A percentile compares a stretch with the other conserved stretches of the same genome.
Evolutionary conservation across 2,888 invertebrate species (phyloP).

Genomic region (Aspidiotus destructor): DNA sequence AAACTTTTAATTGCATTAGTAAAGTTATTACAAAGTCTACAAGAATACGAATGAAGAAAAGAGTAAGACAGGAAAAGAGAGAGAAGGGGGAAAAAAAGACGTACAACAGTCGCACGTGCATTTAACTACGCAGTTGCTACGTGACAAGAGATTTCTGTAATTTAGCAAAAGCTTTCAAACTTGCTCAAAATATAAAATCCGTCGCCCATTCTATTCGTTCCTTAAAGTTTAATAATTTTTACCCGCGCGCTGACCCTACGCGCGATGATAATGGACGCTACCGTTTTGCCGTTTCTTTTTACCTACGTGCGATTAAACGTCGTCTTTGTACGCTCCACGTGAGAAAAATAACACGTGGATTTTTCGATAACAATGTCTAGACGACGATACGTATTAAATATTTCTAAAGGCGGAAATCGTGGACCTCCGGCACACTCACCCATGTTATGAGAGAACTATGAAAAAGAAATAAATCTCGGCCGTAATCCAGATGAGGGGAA

Average conservation of each 20-base stretch:
- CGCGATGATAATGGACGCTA: slow-evolving; percentile 2
- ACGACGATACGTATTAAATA: slow-evolving; percentile 7
- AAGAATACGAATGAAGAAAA: not conserved
- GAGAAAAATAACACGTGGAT: slow-evolving; percentile 27
- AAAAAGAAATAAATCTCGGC: slow-evolving; percentile 1
- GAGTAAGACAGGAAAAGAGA: not conserved
- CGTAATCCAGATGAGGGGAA: not conserved
- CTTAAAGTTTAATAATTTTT: slow-evolving; percentile 1
- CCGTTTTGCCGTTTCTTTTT: slow-evolving; percentile 1
- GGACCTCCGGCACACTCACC: not conserved
- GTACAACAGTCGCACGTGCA: slow-evolving; percentile 27
- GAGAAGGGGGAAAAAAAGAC: slow-evolving; percentile 7
- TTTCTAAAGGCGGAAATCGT: slow-evolving; percentile 4
- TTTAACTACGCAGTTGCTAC: slow-evolving; percentile 29
- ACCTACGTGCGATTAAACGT: slow-evolving; percentile 2
- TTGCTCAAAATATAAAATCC: not conserved
- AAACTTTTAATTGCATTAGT: slow-evolving; percentile 1
- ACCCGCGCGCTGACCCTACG: not conserved
- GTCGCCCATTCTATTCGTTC: not conserved
- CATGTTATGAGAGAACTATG: not conserved
- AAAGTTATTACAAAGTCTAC: slow-evolving; percentile 3
- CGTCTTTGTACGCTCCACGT: slow-evolving; percentile 22
- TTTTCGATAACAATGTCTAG: slow-evolving; percentile 25
- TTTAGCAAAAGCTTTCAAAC: slow-evolving; percentile 19
- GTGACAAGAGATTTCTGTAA: slow-evolving; percentile 26